These are phyloP conservation scores for Aphodius sticticus DNA, from an alignment of 2,888 invertebrate genomes.

Conservation along the genomic window DNA sequence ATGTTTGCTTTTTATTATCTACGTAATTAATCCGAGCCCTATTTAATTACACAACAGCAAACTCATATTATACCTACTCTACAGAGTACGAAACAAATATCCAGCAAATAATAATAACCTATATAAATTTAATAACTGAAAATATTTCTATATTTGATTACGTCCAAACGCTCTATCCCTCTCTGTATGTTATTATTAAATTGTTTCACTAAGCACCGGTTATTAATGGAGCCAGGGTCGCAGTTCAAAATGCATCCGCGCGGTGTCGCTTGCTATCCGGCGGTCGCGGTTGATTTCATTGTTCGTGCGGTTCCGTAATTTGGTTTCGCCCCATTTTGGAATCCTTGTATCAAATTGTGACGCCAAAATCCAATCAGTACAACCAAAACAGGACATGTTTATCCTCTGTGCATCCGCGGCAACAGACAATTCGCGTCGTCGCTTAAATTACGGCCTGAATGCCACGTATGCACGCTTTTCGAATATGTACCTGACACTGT, in stretches of 20 bases:
- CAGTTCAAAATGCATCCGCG: background rate
- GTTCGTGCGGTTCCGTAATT: background rate
- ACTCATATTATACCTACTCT: too few species aligned
- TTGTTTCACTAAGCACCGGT: background rate
- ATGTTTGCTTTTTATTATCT: too few species aligned
- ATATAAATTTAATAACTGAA: background rate
- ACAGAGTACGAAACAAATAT: too few species aligned
- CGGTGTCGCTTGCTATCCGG: background rate
- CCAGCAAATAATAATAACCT: too few species aligned
- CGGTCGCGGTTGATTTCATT: background rate
- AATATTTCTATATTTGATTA: background rate
- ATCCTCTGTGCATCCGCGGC: background rate
- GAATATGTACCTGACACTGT: background rate
- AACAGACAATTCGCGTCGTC: background rate
- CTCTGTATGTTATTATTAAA: background rate
- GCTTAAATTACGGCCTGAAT: background rate
- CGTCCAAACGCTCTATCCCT: too few species aligned
- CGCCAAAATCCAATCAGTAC: background rate
- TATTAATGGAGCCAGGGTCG: too few species aligned
- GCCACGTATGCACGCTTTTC: background rate
- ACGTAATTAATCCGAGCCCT: too few species aligned
- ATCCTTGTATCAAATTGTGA: background rate
- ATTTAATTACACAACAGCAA: too few species aligned
- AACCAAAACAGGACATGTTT: background rate
- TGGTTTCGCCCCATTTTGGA: background rate